A percentile compares a stretch with the other conserved stretches of the same genome.
Conservation (phyloP, 2,888 invertebrate species). For the Drosophila suboccidentalis region DNA sequence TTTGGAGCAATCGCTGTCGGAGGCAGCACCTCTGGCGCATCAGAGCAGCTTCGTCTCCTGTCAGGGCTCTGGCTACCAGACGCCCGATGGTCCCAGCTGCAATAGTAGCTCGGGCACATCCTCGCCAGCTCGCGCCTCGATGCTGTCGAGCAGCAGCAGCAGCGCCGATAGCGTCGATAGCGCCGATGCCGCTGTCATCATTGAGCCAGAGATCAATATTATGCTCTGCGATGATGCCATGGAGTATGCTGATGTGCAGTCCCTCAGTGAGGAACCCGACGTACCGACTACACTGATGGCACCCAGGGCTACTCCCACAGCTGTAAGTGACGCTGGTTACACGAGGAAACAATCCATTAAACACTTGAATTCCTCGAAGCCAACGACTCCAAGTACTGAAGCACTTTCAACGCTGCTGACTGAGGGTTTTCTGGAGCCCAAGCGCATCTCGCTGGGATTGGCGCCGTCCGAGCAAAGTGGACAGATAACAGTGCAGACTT, state of each 20-base stretch:
- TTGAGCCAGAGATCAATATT: conserved; percentile 69
- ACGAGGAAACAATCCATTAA: neutral
- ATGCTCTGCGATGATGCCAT: conserved; percentile 63
- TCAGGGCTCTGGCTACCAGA: conserved; percentile 90
- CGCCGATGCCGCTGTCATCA: conserved; percentile 68
- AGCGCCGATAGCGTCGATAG: conserved; percentile 58
- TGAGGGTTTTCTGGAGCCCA: conserved; percentile 94
- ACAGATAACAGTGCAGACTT: conserved; percentile 33
- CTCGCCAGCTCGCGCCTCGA: conserved; percentile 64
- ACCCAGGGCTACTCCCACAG: conserved; percentile 27
- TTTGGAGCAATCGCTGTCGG: conserved; percentile 49
- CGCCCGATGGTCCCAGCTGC: conserved; percentile 88
- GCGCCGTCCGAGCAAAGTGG: conserved; percentile 89
- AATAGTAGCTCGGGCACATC: conserved; percentile 50
- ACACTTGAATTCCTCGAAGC: conserved; percentile 77
- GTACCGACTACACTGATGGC: conserved; percentile 5
- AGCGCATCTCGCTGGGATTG: conserved; percentile 90
- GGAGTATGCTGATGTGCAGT: conserved; percentile 73
- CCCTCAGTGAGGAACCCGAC: conserved; percentile 66
- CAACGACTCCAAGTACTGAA: conserved; percentile 94
- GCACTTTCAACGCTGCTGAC: conserved; percentile 92
- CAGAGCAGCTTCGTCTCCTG: conserved; percentile 88
- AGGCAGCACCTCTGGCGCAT: conserved; percentile 86
- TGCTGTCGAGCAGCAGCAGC: conserved; percentile 56
- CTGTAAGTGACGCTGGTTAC: conserved; percentile 37